phyloP scores from a whole-genome alignment of 2,113 vertebrate genomes.

The Oreamnos americanus region DNA sequence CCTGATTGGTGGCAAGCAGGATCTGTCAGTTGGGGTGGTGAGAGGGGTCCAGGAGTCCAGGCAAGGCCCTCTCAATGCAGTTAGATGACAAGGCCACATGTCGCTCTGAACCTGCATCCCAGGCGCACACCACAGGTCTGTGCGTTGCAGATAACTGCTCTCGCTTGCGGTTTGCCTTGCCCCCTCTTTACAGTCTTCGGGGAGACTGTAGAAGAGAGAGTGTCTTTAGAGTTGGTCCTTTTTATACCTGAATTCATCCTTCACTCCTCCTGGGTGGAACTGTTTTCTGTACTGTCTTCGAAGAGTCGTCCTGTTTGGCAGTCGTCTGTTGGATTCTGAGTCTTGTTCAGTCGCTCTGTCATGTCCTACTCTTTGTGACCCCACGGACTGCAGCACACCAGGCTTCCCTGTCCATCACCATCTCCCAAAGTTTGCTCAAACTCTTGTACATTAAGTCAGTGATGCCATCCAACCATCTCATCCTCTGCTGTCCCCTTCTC shows the following conservation, averaged over 20 bases:
- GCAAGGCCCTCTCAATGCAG: background rate
- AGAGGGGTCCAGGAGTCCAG: background rate
- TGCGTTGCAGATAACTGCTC: background rate
- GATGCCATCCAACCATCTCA: background rate
- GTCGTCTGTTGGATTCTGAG: background rate
- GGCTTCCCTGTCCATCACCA: background rate
- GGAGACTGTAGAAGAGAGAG: background rate
- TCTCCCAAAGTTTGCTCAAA: background rate
- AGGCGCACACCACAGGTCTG: background rate
- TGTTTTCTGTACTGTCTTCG: background rate
- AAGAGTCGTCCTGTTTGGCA: background rate
- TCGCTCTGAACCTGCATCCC: background rate
- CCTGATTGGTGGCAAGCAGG: background rate
- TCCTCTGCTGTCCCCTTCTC: background rate
- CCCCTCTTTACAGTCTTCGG: background rate
- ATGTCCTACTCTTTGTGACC: background rate
- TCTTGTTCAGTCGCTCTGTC: background rate
- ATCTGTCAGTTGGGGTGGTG: background rate
- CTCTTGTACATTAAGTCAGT: background rate
- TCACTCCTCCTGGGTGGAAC: background rate
- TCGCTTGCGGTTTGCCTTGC: background rate
- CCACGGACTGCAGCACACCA: background rate
- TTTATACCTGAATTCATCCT: background rate
- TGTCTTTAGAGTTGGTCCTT: background rate
- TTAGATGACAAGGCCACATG: too few relatives aligned